A percentile compares a stretch with the other conserved stretches of the same genome.
Evolutionary conservation across 1,140 invertebrate species (phyloP).

Genomic region (Andrena cerasifolii): DNA sequence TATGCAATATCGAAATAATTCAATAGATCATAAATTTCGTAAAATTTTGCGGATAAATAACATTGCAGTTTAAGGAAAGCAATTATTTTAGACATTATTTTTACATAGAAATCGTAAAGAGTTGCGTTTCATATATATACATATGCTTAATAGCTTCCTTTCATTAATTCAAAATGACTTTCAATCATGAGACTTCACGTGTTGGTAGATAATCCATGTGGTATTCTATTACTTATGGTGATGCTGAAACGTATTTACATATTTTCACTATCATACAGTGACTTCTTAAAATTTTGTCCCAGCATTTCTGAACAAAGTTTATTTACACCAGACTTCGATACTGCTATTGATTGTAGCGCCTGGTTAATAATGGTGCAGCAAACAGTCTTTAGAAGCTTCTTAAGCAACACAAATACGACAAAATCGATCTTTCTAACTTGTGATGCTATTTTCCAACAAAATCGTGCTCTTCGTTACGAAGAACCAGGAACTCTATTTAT

Average conservation of each 20-base stretch:
- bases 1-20: not conserved
- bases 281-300: slow-evolving; percentile 1
- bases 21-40: not conserved
- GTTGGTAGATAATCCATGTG: too few species aligned
- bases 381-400: slow-evolving; percentile 60
- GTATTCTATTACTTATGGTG: not conserved
- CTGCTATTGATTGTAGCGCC: slow-evolving; percentile 66
- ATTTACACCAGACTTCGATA: slow-evolving; percentile 11
- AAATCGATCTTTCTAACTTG: slow-evolving; percentile 51
- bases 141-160: too few species aligned
- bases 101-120: not conserved
- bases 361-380: slow-evolving; percentile 58
- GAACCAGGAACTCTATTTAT: slow-evolving; percentile 44
- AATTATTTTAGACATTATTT: not conserved
- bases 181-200: too few species aligned
- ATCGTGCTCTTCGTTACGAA: slow-evolving; percentile 55
- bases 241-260: not conserved
- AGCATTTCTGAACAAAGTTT: not conserved
- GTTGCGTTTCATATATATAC: too few species aligned
- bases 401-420: slow-evolving; percentile 33
- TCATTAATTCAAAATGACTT: too few species aligned
- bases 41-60: not conserved
- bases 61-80: too few species aligned
- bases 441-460: slow-evolving; percentile 61
- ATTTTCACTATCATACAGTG: not conserved